Base-by-base conservation (phyloP, 2,797 vertebrate species). In the Phrynocephalus forsythii region DNA sequence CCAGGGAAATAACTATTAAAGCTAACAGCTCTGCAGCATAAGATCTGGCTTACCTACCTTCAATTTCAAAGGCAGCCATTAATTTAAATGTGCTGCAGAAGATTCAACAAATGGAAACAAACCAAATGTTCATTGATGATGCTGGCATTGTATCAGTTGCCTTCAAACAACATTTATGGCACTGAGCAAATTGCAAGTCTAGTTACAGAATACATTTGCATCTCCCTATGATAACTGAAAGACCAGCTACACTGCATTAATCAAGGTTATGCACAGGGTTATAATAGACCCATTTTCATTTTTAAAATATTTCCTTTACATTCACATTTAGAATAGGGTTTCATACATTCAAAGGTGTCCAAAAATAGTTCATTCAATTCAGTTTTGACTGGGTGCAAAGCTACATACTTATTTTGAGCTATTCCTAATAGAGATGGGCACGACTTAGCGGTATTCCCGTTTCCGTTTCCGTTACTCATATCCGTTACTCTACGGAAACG, bases 1-100 rank as follows among this genome's bases (percentile, higher is more conserved):
- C 48, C 33, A 91, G 56, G 87, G 92, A 91, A 89, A 82, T 2
- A 82, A 1, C 2, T 16, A 88, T 84, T 6, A 90, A 93, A 90
- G 87, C 91, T 38, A 90, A 66, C 33, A 80, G 4, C 28, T 89
- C 7, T 86, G 8, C 85, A 30, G 11, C 81, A 38, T 18, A 89
- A 92, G 83, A 86, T 86, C 22, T 91, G 50, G 52, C 28, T 79
- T 88, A 92, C 38, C 10, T 84, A 75, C 18, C 76, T 83, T 80
- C 83, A 3, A 24, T 90, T 93, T 87, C 38, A 89, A 75, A 88
- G 1, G 79, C 0, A 84, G 0, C 18, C 71, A 82, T 30, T 52
- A 89, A 86, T 82, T 60, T 88, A 89, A 81, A 76, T 83, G 77
- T 50, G 18, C 75, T 90, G 9, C 26, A n/a, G 1, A 1, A 85